Evolutionary conservation across 2,888 invertebrate genomes (phyloP), one percentile per base, ranked within the genome.

Genomic region (Brachypalpus laphriformis): DNA sequence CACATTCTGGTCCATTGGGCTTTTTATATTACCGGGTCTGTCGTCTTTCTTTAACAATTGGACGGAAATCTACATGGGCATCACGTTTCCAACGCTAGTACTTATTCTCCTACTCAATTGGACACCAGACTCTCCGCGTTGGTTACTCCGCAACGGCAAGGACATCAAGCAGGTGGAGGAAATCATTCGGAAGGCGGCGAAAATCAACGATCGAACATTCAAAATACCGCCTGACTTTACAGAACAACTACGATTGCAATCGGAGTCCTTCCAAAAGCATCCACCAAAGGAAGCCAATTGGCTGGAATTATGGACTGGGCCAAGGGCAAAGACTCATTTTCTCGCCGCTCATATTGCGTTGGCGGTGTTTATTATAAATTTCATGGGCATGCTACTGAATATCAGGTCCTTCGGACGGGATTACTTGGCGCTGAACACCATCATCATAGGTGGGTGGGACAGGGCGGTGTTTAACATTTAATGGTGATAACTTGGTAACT

Each of bases 81-180:
- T 93, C 9, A 92, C 92, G 4, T 90, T 92, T 25, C 93, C 93
- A 18, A 92, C 92, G 6, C 34, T 92, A 1, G 71, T 91, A 40
- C 87, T 93, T 14, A 89, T 92, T 8, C 72, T 92, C 0, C 82
- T 92, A 0, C 89, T 92, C 78, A 89, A 89, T 87, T 93, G 91
- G 92, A 92, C 92, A 11, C 92, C 93, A 1, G 92, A 93, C 22
- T 91, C 93, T n/a, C 92, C 93, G 0, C 89, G 92, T 14, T 93
- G 93, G 93, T 87, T 92, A 11, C 88, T 93, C 2, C 89, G 90
- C 6, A 90, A 89, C 68, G 91, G 90, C 49, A 90, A 89, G 0
- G 88, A 89, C 28, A 87, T 91, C 3, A 88, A 89, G n/a, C 88
- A 89, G 45, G 92, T 91, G 3, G 91, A 91, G 87, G 74, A 87